Conservation (phyloP, 2,888 invertebrate genomes). For the Acronicta aceris region DNA sequence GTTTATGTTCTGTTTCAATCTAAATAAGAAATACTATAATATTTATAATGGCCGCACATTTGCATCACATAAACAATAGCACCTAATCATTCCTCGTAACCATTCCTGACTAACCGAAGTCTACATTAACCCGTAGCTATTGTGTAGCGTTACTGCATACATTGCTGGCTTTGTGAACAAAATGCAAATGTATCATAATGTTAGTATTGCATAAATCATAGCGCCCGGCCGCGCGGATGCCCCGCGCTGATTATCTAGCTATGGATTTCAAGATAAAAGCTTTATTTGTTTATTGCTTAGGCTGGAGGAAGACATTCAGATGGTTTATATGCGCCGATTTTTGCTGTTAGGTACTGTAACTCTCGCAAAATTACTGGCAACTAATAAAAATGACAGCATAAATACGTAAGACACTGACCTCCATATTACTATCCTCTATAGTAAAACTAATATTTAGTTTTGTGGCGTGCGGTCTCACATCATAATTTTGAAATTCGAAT, state of each 20-base stretch:
- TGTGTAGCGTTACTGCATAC: constrained; percentile 59
- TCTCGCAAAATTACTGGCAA: not conserved
- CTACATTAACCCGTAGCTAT: constrained; percentile 60
- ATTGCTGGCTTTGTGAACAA: constrained; percentile 70
- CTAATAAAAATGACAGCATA: not conserved
- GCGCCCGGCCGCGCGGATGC: constrained; percentile 68
- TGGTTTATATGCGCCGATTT: not conserved
- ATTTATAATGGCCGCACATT: constrained; percentile 57
- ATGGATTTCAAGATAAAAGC: constrained; percentile 71
- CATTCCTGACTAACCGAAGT: constrained; percentile 59
- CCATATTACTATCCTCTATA: too few relatives aligned
- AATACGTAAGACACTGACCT: too few relatives aligned
- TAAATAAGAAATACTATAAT: constrained; percentile 56
- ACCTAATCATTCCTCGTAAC: constrained; percentile 59
- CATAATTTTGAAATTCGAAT: not conserved
- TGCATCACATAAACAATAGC: constrained; percentile 61
- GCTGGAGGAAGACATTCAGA: constrained; percentile 1
- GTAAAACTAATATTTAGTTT: too few relatives aligned
- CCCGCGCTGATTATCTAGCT: constrained; percentile 74
- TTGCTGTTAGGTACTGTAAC: not conserved
- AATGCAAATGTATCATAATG: constrained; percentile 79
- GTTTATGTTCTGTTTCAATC: constrained; percentile 39
- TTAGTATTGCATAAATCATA: constrained; percentile 75
- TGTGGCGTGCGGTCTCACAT: not conserved
- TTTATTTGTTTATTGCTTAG: constrained; percentile 61